Evolutionary conservation across 2,113 vertebrate genomes (phyloP), one percentile per base, ranked within the genome.

Genomic region (Toxotes jaculatrix): DNA sequence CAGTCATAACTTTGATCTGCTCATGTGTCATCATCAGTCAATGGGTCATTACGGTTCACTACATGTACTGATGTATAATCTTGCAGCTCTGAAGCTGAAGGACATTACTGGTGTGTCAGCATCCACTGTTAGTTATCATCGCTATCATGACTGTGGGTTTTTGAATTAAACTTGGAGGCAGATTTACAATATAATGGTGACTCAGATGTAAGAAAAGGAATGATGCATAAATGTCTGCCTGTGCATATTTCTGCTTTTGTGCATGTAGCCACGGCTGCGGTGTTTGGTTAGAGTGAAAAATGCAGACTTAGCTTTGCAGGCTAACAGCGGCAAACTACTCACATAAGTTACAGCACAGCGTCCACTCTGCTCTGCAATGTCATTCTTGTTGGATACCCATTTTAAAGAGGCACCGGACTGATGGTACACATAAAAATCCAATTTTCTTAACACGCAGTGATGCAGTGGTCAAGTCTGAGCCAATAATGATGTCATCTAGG

Each of bases 1-100:
- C 38, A n/a, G 32, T 65, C 19, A 68, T 23, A 68, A 5, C 36
- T 63, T n/a, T n/a, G 17, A 63, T 31, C 49, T 31, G n/a, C 51
- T 80, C 21, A 59, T 42, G 40, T 45, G 53, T 45, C 59, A 55
- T 36, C 60, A 49, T 38, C 32, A 59, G 21, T 59, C n/a, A 66
- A 14, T 47, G 55, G 31, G 17, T 62, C 34, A n/a, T 38, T 36
- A 16, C 27, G 23, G 13, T 14, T 42, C 19, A 40, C 36, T 40
- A 14, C 32, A 16, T 63, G 19, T 6, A 42, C 63, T 45, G 40
- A 27, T 45, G 23, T 43, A 11, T 27, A 27, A 27, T 27, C 27
- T 27, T 27, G 27, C 27, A 27, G 27, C 11, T 9, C 40, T 9
- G 23, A 10, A 13, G 21, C 21, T 45, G 10, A 12, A 40, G 19